A percentile compares a stretch with the other conserved stretches of the same genome.
phyloP scores from a whole-genome alignment of 2,888 invertebrate species.

The Philhelius pedissequus region DNA sequence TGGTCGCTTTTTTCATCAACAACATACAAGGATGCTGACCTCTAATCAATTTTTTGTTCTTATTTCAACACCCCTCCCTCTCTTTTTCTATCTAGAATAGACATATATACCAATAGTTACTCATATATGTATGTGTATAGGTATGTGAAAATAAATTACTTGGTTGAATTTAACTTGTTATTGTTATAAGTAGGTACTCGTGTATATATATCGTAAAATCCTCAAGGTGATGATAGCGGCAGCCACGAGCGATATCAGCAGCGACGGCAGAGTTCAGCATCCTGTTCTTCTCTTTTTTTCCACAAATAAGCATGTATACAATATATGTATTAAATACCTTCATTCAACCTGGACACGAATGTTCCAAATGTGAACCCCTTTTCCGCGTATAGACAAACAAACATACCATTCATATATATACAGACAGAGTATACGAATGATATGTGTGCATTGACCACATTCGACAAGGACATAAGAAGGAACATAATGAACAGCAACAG shows the following conservation, averaged over 20 bases:
- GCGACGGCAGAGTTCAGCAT: not conserved
- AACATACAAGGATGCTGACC: constrained; percentile 60
- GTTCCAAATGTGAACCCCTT: constrained; percentile 62
- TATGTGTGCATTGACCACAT: constrained; percentile 56
- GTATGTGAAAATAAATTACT: constrained; percentile 42
- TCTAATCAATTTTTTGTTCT: constrained; percentile 59
- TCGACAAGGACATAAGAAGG: constrained; percentile 65
- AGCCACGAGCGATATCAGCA: not conserved
- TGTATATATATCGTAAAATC: constrained; percentile 36
- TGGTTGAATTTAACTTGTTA: constrained; percentile 30
- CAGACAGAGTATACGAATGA: not conserved
- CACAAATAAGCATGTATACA: no score
- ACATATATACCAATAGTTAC: not conserved
- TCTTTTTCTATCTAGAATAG: not conserved
- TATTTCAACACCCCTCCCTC: no score
- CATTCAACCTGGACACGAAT: constrained; percentile 43
- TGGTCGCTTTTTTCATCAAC: constrained; percentile 11
- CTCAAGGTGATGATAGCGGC: constrained; percentile 56
- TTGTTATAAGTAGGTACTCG: no score
- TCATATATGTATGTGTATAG: constrained; percentile 1
- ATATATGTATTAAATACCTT: constrained; percentile 31
- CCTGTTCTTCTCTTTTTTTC: not conserved
- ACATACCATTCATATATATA: no score
- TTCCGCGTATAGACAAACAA: constrained; percentile 33
- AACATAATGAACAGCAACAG: constrained; percentile 68